These are phyloP conservation scores for Augochlorella aurata DNA, from an alignment of 2,888 invertebrate species.

Conservation along the genomic window DNA sequence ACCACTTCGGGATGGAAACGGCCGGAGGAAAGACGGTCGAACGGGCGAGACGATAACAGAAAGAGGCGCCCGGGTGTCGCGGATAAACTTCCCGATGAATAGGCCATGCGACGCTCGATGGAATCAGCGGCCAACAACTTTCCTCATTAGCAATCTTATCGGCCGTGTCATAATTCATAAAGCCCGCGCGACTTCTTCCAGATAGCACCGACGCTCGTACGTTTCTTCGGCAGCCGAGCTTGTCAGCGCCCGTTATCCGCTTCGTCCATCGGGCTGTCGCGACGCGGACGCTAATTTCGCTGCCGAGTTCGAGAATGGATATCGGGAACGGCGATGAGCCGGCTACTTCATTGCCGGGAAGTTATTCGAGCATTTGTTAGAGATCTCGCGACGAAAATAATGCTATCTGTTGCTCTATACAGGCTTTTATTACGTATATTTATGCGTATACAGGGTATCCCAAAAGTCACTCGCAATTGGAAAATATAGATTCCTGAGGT, in stretches of 20 bases:
- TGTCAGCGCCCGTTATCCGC: conserved; percentile 4
- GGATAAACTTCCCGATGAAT: conserved; percentile 15
- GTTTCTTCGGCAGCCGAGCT: conserved; percentile 1
- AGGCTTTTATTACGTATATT: too few relatives aligned
- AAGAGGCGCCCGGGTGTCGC: conserved; percentile 5
- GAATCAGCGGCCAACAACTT: conserved; percentile 32
- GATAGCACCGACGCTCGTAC: conserved; percentile 5
- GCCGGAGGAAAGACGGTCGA: background rate
- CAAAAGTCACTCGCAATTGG: too few relatives aligned
- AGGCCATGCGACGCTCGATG: background rate
- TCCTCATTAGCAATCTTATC: conserved; percentile 33
- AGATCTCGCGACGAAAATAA: too few relatives aligned
- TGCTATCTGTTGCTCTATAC: too few relatives aligned
- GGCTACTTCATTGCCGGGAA: too few relatives aligned
- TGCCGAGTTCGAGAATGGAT: too few relatives aligned
- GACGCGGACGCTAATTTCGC: too few relatives aligned
- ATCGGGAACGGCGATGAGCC: too few relatives aligned
- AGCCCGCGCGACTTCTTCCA: background rate
- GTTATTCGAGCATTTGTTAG: too few relatives aligned
- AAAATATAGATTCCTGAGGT: too few relatives aligned
- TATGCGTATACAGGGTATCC: too few relatives aligned
- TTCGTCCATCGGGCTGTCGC: background rate
- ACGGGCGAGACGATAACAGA: background rate
- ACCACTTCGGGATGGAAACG: too few relatives aligned
- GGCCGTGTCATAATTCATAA: conserved; percentile 8